Evolutionary conservation across 1,140 invertebrate species (phyloP).

Genomic region (Bombus waltoni): DNA sequence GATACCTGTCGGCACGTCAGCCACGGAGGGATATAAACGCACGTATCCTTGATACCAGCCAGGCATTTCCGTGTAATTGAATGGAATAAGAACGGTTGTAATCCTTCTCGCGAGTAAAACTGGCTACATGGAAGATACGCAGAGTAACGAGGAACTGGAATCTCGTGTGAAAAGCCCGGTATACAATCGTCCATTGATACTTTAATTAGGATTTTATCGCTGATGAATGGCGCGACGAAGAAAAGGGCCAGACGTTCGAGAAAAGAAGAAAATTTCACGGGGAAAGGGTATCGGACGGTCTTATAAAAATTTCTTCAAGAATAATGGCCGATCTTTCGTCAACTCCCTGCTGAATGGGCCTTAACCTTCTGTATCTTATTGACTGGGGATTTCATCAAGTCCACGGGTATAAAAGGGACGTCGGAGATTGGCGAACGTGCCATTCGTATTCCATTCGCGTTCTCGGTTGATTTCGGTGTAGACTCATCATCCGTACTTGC

Average conservation of each 20-base stretch:
- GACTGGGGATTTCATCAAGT: neutral
- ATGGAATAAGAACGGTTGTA: constrained; percentile 46
- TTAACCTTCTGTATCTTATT: neutral
- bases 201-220: neutral
- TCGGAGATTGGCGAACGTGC: neutral
- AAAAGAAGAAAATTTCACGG: no score
- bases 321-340: neutral
- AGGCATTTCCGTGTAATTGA: constrained; percentile 49
- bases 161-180: neutral
- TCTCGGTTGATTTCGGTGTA: neutral
- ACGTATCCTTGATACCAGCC: constrained; percentile 44
- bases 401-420: neutral
- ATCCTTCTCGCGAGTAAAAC: neutral
- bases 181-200: neutral
- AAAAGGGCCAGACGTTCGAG: neutral
- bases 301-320: neutral
- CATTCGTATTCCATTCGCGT: neutral
- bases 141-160: no score
- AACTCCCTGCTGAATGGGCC: neutral
- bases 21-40: constrained; percentile 54
- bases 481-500: neutral
- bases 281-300: neutral
- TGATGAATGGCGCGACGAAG: neutral
- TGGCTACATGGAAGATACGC: constrained; percentile 6
- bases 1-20: constrained; percentile 62